Evolutionary conservation across 1,140 invertebrate genomes (phyloP), one percentile per base, ranked within the genome.

Genomic region (Drosophila fuyamai): DNA sequence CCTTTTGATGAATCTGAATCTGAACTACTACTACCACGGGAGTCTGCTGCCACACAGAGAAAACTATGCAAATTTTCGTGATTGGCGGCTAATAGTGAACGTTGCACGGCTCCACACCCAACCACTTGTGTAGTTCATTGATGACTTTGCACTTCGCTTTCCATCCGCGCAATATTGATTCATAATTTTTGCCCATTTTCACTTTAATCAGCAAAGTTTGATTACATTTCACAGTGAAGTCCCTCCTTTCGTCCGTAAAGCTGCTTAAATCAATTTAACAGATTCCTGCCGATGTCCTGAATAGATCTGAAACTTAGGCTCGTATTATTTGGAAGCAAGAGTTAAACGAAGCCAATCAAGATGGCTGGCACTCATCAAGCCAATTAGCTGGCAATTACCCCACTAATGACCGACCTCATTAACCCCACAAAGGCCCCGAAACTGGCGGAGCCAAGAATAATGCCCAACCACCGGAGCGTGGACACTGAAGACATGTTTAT

Each of bases 341-440:
- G 14, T 72, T n/a, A n/a, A 27, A 8, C 23, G 46, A 46, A 23
- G 60, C 46, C 41, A 83, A 79, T 75, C 68, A 48, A 66, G 36
- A 23, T 47, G 58, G 12, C 47, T 35, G 46, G 32, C 40, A 53
- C 32, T 57, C 50, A 53, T 79, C 43, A 41, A 67, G 66, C 81
- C 81, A 84, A 84, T 84, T 85, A 85, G 81, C 66, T 77, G 81
- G 66, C 81, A 84, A 85, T 84, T 84, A 85, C 76, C 76, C 68
- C 46, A 48, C 73, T 81, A 84, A 84, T 80, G 72, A 84, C 62
- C 62, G 55, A 68, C 72, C 81, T 63, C 66, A 85, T 85, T 81
- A 81, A 73, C 48, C 71, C 76, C 65, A 53, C 60, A 65, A 60
- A 35, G 35, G 35, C 36, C 35, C 14, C 43, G 8, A 44, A 50